Evolutionary conservation across 2,113 vertebrate species (phyloP).

Genomic region (Ia io): DNA sequence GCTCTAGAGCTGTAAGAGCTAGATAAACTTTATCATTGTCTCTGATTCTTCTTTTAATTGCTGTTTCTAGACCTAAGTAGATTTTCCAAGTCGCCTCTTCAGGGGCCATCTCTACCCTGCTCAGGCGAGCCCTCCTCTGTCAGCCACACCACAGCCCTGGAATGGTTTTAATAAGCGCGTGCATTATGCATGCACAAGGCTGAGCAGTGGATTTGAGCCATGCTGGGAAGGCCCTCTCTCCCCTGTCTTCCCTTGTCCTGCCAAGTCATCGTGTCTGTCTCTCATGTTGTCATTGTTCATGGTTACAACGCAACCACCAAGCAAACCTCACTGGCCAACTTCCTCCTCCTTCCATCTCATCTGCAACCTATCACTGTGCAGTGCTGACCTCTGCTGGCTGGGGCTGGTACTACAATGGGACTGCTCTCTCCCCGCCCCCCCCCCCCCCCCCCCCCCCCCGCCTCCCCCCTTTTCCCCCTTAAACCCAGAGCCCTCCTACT

Average conservation of each 20-base stretch:
- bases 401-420: background rate
- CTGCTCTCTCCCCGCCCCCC: background rate
- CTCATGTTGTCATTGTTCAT: background rate
- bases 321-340: background rate
- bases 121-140: no score
- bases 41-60: background rate
- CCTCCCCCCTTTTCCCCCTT: rapidly evolving
- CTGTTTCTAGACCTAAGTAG: background rate
- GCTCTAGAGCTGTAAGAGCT: background rate
- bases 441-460: rapidly evolving
- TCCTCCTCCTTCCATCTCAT: background rate
- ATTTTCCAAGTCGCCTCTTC: background rate
- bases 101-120: background rate
- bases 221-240: background rate
- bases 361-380: background rate
- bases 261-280: background rate
- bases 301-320: background rate
- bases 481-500: background rate
- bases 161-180: no score
- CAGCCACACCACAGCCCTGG: background rate
- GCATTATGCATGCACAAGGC: background rate
- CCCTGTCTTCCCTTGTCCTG: background rate
- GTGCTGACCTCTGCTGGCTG: constrained; percentile 52
- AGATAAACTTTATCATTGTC: background rate
- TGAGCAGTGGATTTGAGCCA: background rate